Conservation (phyloP, 2,113 vertebrate genomes). For the Salvelinus namaycush region DNA sequence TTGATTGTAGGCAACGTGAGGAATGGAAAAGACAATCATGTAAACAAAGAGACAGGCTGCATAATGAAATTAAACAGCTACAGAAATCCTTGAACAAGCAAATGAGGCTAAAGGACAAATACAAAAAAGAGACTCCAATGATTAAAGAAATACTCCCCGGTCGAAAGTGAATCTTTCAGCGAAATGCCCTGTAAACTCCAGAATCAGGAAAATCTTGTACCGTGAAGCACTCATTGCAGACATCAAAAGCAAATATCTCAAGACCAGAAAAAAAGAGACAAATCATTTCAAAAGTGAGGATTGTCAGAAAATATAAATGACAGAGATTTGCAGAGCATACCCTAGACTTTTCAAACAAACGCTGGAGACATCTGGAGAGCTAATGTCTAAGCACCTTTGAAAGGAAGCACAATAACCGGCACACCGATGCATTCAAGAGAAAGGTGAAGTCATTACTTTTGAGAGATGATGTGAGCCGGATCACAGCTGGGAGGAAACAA, state of each 20-base stretch:
- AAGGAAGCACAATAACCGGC: not conserved
- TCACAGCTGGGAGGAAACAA: not conserved
- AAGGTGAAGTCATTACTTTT: not conserved
- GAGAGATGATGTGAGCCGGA: not conserved
- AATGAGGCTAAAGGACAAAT: not conserved
- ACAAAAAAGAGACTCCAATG: not conserved
- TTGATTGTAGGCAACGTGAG: no score
- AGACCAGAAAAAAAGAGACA: not conserved
- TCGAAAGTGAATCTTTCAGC: constrained; percentile 1
- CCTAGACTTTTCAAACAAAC: not conserved
- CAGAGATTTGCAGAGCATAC: not conserved
- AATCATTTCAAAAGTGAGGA: not conserved
- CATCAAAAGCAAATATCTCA: constrained; percentile 6
- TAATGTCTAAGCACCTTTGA: not conserved
- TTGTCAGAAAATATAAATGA: not conserved
- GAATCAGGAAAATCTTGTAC: not conserved
- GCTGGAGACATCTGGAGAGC: not conserved
- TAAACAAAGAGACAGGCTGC: not conserved
- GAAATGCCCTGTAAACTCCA: constrained; percentile 7
- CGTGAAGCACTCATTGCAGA: constrained; percentile 5
- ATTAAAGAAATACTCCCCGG: no score
- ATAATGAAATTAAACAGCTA: not conserved
- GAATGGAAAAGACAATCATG: not conserved
- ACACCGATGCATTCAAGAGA: not conserved
- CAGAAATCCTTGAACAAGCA: not conserved